Base-by-base conservation (phyloP, 1,140 invertebrate genomes). In the Zaprionus inermis region DNA sequence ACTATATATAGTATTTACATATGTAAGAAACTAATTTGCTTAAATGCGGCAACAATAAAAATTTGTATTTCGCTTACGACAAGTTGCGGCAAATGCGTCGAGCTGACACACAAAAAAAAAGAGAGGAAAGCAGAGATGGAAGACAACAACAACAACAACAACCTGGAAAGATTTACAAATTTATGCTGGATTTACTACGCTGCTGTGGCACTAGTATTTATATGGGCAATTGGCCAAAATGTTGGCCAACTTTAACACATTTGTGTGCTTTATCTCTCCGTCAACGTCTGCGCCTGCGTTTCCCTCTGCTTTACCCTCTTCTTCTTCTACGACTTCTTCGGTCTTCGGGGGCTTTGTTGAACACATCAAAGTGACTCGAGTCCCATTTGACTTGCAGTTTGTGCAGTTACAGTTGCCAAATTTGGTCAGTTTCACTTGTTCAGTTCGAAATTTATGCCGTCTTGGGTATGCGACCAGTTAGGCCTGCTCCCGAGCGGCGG, bases 191-290 rank as follows among this genome's bases (percentile, higher is more conserved):
- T 52, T 72, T 72, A 81, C 55, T 72, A 81, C 55, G 61, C 68
- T 32, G 38, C 38, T 49, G 22, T 34, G 51, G 70, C 54, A 28
- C 24, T 28, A 66, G 44, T 72, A 83, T 86, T 74, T 88, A 85
- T 84, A 86, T 86, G 80, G 84, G 79, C 84, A 89, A 70, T 89
- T 69, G 84, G 70, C 83, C 83, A 86, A 88, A 86, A 86, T 77
- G 79, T 72, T 81, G 79, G 76, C 67, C 83, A 68, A 61, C 32
- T 76, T 63, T 55, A 76, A 78, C 75, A 88, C 82, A 86, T 86
- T 86, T 86, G 79, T 79, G 76, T 76, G 82, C 78, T 81, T 81
- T 78, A 76, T 74, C 67, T 77, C 49, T 65, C 38, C 18, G 65
- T 71, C 63, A 58, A 38, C 55, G 32, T 54, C 16, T 11, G 2